Conservation (phyloP, 2,797 vertebrate species). For the Silurus lanzhouensis region DNA sequence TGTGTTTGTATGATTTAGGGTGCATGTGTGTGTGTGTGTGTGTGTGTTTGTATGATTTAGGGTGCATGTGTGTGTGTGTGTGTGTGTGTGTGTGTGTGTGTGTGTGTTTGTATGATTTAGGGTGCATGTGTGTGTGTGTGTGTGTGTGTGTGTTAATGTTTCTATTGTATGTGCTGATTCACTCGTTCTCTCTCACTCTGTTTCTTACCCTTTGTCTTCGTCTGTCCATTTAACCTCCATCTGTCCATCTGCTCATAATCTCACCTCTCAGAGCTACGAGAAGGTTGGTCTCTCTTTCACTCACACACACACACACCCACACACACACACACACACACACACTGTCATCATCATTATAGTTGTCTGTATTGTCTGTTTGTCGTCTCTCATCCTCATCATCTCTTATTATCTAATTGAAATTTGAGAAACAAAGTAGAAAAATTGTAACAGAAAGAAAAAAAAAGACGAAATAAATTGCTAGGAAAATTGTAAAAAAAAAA, state of each 20-base stretch:
- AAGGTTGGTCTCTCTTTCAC: conserved; percentile 71
- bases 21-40: too few relatives aligned
- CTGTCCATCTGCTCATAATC: conserved; percentile 70
- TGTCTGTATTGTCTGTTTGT: too few relatives aligned
- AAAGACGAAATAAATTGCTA: background rate
- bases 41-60: too few relatives aligned
- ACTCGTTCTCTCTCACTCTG: conserved; percentile 42
- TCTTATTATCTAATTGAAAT: too few relatives aligned
- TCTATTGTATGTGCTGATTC: conserved; percentile 34
- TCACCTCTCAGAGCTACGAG: conserved; percentile 73
- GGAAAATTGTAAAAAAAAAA: too few relatives aligned
- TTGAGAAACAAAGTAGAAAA: too few relatives aligned
- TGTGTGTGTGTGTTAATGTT: conserved; percentile 6
- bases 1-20: too few relatives aligned
- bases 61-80: background rate
- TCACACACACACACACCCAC: background rate
- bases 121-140: conserved; percentile 19
- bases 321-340: too few relatives aligned
- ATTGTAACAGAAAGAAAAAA: too few relatives aligned
- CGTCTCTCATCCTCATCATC: too few relatives aligned
- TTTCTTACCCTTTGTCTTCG: conserved; percentile 53
- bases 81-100: background rate
- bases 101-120: conserved; percentile 12
- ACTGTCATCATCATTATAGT: too few relatives aligned
- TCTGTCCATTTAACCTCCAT: conserved; percentile 61